These are phyloP conservation scores for Melanostoma mellinum DNA, from an alignment of 2,888 invertebrate genomes.

Conservation along the genomic window DNA sequence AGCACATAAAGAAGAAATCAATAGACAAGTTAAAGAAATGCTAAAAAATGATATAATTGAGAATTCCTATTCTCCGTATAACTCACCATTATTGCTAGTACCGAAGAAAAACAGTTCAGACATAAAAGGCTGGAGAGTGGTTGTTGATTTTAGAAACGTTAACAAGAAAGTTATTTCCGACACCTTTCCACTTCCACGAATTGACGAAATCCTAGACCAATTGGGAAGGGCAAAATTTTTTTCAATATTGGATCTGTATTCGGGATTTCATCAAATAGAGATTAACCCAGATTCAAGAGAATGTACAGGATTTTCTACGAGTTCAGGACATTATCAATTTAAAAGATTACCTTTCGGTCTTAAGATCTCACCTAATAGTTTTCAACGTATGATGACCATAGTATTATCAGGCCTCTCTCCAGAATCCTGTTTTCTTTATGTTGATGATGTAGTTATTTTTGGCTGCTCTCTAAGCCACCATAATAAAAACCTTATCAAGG, in stretches of 20 bases:
- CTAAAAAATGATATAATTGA: slow-evolving; percentile 42
- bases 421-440: slow-evolving; percentile 56
- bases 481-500: slow-evolving; percentile 26
- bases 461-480: slow-evolving; percentile 49
- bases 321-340: slow-evolving; percentile 10
- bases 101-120: slow-evolving; percentile 25
- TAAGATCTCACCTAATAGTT: slow-evolving; percentile 13
- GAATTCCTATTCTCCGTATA: slow-evolving; percentile 31
- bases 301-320: slow-evolving; percentile 28
- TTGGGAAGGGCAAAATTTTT: slow-evolving; percentile 28
- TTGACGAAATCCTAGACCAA: slow-evolving; percentile 54
- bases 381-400: slow-evolving; percentile 49
- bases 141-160: slow-evolving; percentile 21
- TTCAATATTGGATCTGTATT: slow-evolving; percentile 14
- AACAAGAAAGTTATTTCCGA: slow-evolving; percentile 35
- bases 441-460: slow-evolving; percentile 70
- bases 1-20: neutral
- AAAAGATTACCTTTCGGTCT: slow-evolving; percentile 11
- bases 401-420: slow-evolving; percentile 27
- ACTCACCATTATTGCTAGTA: slow-evolving; percentile 53
- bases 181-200: slow-evolving; percentile 23
- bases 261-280: slow-evolving; percentile 41
- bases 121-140: slow-evolving; percentile 25
- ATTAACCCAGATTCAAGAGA: slow-evolving; percentile 19
- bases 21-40: neutral